Evolutionary conservation across 2,888 invertebrate genomes (phyloP), one percentile per base, ranked within the genome.

Genomic region (Tricholauxania praeusta): DNA sequence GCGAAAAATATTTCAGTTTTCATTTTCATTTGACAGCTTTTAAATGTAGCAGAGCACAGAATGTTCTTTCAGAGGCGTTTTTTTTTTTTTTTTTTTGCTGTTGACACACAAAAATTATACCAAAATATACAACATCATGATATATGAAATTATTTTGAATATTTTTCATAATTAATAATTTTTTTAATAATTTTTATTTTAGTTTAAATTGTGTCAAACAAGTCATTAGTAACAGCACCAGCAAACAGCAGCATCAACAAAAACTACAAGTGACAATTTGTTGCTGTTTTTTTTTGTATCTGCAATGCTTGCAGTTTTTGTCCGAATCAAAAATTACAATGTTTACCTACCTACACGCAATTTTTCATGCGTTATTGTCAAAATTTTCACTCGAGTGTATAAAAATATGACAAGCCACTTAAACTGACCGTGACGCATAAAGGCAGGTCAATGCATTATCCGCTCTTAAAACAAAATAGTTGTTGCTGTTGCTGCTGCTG

Each of bases 141-240:
- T 10, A 39, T 39, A 39, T 39, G 39, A 10, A 39, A 39, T 39
- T 39, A 39, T 39, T 39, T 39, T 39, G 10, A 39, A 39, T 39
- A 39, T 39, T 10, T 39, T 39, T 39, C 39, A 39, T 10, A 39
- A 39, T 39, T 39, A 39, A 39, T 39, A 39, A 39, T 39, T 39
- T 39, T 32, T 39, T 39, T 39, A 10, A 10, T 39, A 10, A 8
- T 39, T 39, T 39, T 39, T 55, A 15, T 47, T 63, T 70, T 55
- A 64, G 19, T 47, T 22, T 52, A 65, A 75, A 75, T 59, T 72
- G 75, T 75, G 75, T 75, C 75, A 75, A 71, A 75, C 63, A 66
- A 72, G 66, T 67, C 66, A 72, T 71, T 75, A 72, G 71, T 51
- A 60, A 62, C 39, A n/a, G 49, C 63, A 57, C n/a, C 59, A 66